A percentile compares a stretch with the other conserved stretches of the same genome.
Conservation (phyloP, 2,888 invertebrate genomes). For the Antheraea assamensis region DNA sequence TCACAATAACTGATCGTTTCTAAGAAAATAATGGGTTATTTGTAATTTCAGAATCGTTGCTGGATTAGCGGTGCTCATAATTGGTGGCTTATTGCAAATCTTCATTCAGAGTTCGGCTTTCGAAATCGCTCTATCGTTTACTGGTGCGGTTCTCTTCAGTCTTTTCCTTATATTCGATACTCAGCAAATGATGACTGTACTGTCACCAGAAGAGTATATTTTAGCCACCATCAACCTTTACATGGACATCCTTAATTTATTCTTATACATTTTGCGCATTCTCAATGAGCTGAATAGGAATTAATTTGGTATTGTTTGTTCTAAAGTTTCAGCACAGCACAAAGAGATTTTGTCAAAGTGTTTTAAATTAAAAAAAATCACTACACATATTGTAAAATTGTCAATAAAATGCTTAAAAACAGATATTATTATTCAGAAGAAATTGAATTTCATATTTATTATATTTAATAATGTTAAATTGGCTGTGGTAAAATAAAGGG, state of each 20-base stretch:
- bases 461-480: background rate
- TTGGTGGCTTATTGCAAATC: conserved; percentile 88
- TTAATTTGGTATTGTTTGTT: conserved; percentile 42
- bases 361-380: background rate
- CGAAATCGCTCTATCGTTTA: conserved; percentile 87
- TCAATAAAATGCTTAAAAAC: background rate
- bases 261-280: conserved; percentile 89
- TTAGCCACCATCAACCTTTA: conserved; percentile 93
- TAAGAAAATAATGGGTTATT: background rate
- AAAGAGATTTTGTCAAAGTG: background rate
- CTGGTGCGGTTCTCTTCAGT: conserved; percentile 89
- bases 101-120: conserved; percentile 87
- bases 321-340: background rate
- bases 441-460: background rate
- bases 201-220: conserved; percentile 94
- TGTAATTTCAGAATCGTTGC: conserved; percentile 81
- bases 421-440: background rate
- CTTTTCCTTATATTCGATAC: conserved; percentile 93
- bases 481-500: background rate
- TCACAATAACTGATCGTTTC: background rate
- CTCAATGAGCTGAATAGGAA: conserved; percentile 84
- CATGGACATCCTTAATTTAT: conserved; percentile 93
- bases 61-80: conserved; percentile 85
- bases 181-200: conserved; percentile 89
- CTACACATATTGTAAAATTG: background rate